Conservation (phyloP, 1,140 invertebrate species). For the Drosophila lowei region DNA sequence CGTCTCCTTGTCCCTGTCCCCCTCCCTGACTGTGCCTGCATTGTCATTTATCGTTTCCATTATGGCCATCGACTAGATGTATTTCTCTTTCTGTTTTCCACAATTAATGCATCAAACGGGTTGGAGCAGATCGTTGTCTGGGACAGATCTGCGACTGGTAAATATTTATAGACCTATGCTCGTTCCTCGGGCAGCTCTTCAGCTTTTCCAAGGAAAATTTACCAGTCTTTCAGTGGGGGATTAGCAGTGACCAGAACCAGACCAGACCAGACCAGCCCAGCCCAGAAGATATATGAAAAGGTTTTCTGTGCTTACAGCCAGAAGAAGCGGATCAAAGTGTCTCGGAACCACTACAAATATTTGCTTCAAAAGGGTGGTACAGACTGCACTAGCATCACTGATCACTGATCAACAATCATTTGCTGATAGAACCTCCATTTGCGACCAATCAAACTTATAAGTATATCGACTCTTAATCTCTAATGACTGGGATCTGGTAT, state of each 20-base stretch:
- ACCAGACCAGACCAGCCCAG: slow-evolving; percentile 14
- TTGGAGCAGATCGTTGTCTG: slow-evolving; percentile 24
- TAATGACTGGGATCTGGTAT: too few species aligned
- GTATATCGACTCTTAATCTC: too few species aligned
- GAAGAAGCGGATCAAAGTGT: too few species aligned
- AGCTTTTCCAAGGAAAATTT: slow-evolving; percentile 41
- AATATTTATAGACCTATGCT: slow-evolving; percentile 47
- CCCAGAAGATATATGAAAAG: slow-evolving; percentile 5
- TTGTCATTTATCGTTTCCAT: slow-evolving; percentile 67
- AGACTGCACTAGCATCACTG: too few species aligned
- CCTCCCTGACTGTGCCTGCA: slow-evolving; percentile 36
- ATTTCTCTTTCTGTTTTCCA: slow-evolving; percentile 45
- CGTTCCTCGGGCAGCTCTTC: slow-evolving; percentile 24
- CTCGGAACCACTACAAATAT: too few species aligned
- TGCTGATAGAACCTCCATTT: too few species aligned
- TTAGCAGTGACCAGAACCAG: slow-evolving; percentile 21
- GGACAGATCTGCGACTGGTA: slow-evolving; percentile 28
- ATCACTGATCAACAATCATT: too few species aligned
- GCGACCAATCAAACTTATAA: too few species aligned
- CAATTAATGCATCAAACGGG: slow-evolving; percentile 63
- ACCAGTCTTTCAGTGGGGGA: slow-evolving; percentile 22
- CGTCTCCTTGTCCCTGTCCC: neutral
- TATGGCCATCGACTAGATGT: slow-evolving; percentile 64
- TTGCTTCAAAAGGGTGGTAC: too few species aligned
- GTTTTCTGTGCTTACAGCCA: too few species aligned